Base-by-base conservation (phyloP, 53 echinoderm and acorn worm genomes). In the Temnopleurus reevesii region DNA sequence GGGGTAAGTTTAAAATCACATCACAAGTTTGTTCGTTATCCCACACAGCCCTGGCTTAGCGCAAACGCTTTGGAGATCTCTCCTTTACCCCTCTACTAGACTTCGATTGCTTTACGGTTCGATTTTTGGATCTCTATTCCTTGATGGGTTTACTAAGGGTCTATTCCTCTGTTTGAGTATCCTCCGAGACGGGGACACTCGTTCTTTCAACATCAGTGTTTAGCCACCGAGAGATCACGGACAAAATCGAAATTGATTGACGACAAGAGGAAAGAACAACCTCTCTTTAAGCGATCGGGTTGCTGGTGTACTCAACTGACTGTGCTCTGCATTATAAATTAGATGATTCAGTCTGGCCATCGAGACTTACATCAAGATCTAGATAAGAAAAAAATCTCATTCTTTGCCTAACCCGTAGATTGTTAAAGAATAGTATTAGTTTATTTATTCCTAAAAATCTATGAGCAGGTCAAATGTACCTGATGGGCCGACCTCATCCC, bases 211-310 rank as follows among this genome's bases (percentile, higher is more conserved):
- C 71, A 30, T 41, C 36, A 41, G 41, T 21, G 71, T 71, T 71
- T 71, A 38, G 38, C 71, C 15, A 71, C 41, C 36, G 38, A 71
- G 71, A 71, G 71, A 71, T 21, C 71, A 41, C 71, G 71, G 13
- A 41, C 41, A 71, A 19, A 71, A 71, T 38, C 71, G 38, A 10
- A 71, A 41, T 41, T 71, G 71, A 71, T 71, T 71, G 71, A 71
- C 71, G 71, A 71, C 36, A 12, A 71, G 43, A 71, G 71, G 71
- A 71, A 71, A 71, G 36, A 71, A 71, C 71, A 38, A 71, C n/a
- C 71, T 23, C 71, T 41, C 36, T 71, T 71, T 71, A 71, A 71
- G 41, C 71, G 71, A 71, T 71, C 71, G 71, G 21, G 38, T 71
- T 71, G 38, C 71, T n/a, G 7, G 41, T 71, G 21, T 71, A 71